Evolutionary conservation across 2,113 vertebrate species (phyloP), one percentile per base, ranked within the genome.

Genomic region (Galemys pyrenaicus): DNA sequence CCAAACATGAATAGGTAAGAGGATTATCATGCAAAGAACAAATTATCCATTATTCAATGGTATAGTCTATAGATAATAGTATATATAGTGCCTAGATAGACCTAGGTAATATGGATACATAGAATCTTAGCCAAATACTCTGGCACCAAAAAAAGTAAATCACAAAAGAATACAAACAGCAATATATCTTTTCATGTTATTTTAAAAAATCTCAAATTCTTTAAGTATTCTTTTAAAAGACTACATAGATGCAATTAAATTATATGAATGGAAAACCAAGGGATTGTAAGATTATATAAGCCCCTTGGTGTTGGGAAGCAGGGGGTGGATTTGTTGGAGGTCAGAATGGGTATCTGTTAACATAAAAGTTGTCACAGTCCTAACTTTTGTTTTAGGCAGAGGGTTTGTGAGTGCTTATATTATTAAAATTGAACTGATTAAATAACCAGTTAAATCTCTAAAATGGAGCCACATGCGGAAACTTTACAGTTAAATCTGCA

Each of bases 371-470:
- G 24, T 49, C 20, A n/a, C 68, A 54, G 58, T 82, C 41, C 60
- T 70, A 17, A 49, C 26, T 60, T 70, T 75, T 30, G 46, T 71
- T 87, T 46, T 51, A 60, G 39, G 24, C 65, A 49, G 79, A 74
- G 35, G 7, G 3, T 39, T 74, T 67, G 58, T 51, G 5, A 26
- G 32, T 75, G 41, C 60, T 75, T 46, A 46, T 79, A 46, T 78
- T 71, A 79, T 58, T 92, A 24, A 89, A 86, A 92, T 77, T 12
- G 5, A 90, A n/a, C 17, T 81, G 35, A 81, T 28, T 91, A 75
- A 82, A n/a, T 46, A 56, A 56, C 7, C 37, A 70, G 30, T 4
- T 70, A 87, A 67, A 32, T 75, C 39, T 20, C 32, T 60, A 22
- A 32, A 46, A 49, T 37, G 86, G 32, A 82, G 6, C n/a, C 44